Conservation (phyloP, 2,888 invertebrate genomes). For the Archips xylosteana region DNA sequence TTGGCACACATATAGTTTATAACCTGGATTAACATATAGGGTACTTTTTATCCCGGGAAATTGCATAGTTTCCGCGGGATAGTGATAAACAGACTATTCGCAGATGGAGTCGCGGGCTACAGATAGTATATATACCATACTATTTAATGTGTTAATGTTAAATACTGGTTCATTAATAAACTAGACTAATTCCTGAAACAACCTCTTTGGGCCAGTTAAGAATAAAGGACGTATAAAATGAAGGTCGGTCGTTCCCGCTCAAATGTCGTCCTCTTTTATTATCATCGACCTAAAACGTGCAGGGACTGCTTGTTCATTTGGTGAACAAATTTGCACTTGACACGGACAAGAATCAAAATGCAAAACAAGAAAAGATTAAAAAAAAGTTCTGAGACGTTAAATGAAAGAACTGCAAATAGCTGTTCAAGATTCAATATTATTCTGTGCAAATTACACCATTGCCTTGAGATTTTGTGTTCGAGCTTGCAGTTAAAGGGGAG, state of each 20-base stretch:
- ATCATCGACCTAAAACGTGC: slow-evolving; percentile 20
- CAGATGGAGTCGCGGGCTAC: no score
- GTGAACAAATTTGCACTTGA: slow-evolving; percentile 35
- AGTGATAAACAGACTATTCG: no score
- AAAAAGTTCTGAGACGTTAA: slow-evolving; percentile 42
- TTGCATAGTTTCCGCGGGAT: no score
- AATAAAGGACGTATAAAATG: slow-evolving; percentile 5
- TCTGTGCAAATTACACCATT: slow-evolving; percentile 64
- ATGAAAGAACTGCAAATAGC: slow-evolving; percentile 55
- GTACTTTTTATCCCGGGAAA: no score
- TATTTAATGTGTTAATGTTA: no score
- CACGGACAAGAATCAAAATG: slow-evolving; percentile 36
- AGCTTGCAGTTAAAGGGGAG: slow-evolving; percentile 53
- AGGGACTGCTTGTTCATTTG: slow-evolving; percentile 34
- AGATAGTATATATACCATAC: no score
- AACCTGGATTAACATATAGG: no score
- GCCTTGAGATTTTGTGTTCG: slow-evolving; percentile 58
- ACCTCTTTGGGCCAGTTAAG: neutral
- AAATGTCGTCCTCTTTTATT: slow-evolving; percentile 1
- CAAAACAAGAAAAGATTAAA: slow-evolving; percentile 28
- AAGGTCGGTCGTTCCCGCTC: neutral
- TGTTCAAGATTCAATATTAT: slow-evolving; percentile 64
- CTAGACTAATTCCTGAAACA: no score
- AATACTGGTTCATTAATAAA: no score
- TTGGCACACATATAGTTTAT: no score